Base-by-base conservation (phyloP, 2,113 vertebrate genomes). In the Scophthalmus maximus region DNA sequence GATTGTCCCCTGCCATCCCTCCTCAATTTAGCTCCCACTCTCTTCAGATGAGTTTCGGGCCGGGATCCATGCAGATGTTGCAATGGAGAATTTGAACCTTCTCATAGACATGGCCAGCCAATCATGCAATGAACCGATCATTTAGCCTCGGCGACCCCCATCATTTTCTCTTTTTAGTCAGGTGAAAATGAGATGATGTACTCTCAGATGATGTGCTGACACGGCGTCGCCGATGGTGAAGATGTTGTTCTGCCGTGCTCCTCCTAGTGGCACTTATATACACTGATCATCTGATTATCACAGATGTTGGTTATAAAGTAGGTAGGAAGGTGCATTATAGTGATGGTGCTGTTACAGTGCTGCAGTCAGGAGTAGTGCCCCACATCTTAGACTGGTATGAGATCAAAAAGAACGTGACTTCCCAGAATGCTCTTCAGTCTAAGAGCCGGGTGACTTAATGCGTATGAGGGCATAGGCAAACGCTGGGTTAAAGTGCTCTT, bases 121-220 rank as follows among this genome's bases (percentile, higher is more conserved):
- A 79, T 92, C 89, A 89, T 81, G 93, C 60, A 26, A 62, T 1
- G 9, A 74, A 66, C 20, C 76, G 58, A 74, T 69, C 58, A 66
- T 64, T 86, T 84, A 73, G 59, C 63, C 64, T 49, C 20, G 3
- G 9, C 14, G 50, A 64, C 75, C 80, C 29, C 57, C 68, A 61
- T 85, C 69, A 44, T 70, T 77, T 60, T 62, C 57, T 50, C 8
- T 81, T 60, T 66, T 61, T 50, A 7, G 32, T 79, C 65, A 63
- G 59, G 65, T 83, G 72, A 76, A 79, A 81, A 84, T 81, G 65
- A 86, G 56, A 69, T 55, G 73, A 67, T 79, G 52, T 44, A 57
- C 63, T 71, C 57, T 69, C 29, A 47, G 76, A 76, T 52, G 74
- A 78, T 55, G 53, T 60, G 63, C 52, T 59, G 94, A 94, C 94